Percentiles rank a stretch among this genome's conserved stretches.
Evolutionary conservation across 23 tunicate species (phyloP).

Genomic region (Ciona savignyi): DNA sequence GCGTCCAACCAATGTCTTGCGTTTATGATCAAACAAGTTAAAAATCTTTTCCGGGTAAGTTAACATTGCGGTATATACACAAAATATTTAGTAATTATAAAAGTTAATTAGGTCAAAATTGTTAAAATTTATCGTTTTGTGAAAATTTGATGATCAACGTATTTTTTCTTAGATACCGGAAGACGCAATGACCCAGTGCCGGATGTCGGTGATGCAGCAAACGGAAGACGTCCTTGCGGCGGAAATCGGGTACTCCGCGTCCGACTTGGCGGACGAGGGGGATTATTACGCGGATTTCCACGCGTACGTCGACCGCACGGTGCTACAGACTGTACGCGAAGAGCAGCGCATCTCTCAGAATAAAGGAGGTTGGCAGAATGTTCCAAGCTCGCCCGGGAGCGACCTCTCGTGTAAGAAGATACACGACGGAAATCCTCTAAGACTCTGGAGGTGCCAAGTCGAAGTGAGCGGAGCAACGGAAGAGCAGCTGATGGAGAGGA

Average conservation of each 20-base stretch:
- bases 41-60: conserved; percentile 58
- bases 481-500: conserved; percentile 28
- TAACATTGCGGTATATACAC: background rate
- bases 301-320: conserved; percentile 48
- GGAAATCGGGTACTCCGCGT: conserved; percentile 55
- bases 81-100: background rate
- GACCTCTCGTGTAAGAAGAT: conserved; percentile 68
- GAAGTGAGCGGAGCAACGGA: conserved; percentile 31
- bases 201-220: conserved; percentile 89
- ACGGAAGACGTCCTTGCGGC: conserved; percentile 71
- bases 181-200: conserved; percentile 87
- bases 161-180: conserved; percentile 47
- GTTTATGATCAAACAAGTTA: conserved; percentile 71
- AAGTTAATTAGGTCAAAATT: too few species aligned
- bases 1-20: conserved; percentile 63
- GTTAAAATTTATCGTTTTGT: background rate
- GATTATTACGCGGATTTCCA: conserved; percentile 55
- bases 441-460: conserved; percentile 71
- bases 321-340: conserved; percentile 36
- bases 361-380: conserved; percentile 58
- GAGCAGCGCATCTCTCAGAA: conserved; percentile 44
- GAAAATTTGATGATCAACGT: background rate
- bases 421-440: conserved; percentile 61
- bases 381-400: conserved; percentile 32
- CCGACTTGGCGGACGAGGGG: conserved; percentile 21